phyloP scores from a whole-genome alignment of 2,888 invertebrate species.

The Luperina nickerlii region DNA sequence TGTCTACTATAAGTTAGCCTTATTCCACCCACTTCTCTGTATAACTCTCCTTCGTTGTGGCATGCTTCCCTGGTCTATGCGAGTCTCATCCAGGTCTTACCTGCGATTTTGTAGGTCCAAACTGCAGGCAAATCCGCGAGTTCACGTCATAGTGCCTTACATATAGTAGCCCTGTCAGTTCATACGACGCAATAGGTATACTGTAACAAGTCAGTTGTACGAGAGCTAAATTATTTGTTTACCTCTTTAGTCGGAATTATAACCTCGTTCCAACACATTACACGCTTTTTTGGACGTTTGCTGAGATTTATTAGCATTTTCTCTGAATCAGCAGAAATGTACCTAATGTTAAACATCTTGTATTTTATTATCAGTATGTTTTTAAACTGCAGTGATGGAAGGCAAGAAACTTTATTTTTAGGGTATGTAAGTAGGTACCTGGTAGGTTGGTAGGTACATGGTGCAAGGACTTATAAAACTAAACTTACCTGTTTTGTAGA shows the following conservation, averaged over 20 bases:
- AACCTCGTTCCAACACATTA: conserved; percentile 43
- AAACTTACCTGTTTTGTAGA: conserved; percentile 25
- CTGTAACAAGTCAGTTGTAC: conserved; percentile 35
- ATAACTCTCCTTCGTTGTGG: no score
- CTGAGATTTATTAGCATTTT: conserved; percentile 55
- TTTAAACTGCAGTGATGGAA: conserved; percentile 9
- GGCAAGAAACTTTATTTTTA: conserved; percentile 19
- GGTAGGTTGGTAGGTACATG: not conserved
- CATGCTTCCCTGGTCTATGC: not conserved
- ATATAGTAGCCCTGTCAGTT: conserved; percentile 7
- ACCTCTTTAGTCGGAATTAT: conserved; percentile 53
- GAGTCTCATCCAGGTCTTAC: not conserved
- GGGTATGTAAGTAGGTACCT: not conserved
- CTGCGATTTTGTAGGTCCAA: not conserved
- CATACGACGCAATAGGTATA: conserved; percentile 1
- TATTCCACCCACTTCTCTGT: not conserved
- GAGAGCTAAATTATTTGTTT: conserved; percentile 62
- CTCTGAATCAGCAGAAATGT: conserved; percentile 30
- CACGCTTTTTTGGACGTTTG: conserved; percentile 40
- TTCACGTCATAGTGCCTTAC: not conserved
- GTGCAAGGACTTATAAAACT: not conserved
- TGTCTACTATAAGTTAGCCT: no score
- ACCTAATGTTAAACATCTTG: conserved; percentile 24
- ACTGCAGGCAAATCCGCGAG: conserved; percentile 18
- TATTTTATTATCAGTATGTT: not conserved